Evolutionary conservation across 2,113 vertebrate genomes (phyloP), one percentile per base, ranked within the genome.

Genomic region (Neotoma lepida): DNA sequence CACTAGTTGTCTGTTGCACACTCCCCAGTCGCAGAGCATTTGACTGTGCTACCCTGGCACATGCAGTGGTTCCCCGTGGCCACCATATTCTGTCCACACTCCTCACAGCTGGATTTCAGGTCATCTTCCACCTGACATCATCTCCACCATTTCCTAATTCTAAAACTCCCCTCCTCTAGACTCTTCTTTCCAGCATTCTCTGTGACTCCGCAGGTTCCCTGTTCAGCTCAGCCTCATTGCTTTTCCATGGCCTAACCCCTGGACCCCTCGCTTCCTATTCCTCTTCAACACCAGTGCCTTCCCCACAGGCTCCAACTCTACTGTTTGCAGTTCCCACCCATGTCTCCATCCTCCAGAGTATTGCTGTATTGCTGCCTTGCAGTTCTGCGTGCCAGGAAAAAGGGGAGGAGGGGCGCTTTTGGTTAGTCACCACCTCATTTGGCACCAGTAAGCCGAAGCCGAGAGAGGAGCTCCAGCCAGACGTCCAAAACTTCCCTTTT

Each of bases 341-440:
- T 10, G 28, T 78, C 61, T 84, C 4, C 86, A 44, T 35, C 80
- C 86, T 33, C 73, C 46, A 77, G 41, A n/a, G 82, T 3, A 49
- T 66, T 64, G 80, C 20, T 73, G 2, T 85, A 49, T 12, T 33
- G 33, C 56, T 88, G 81, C 58, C 35, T 74, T 88, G 39, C 58
- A 54, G 22, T 93, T 86, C 77, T 70, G 41, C 33, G 2, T 30
- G 73, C 88, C 78, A 54, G 61, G 1, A 14, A 26, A 61, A 70
- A 17, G 44, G 24, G 35, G 7, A 33, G 39, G 20, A 18, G 1
- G 4, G 30, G 24, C 56, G 33, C 51, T 70, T 89, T 26, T 2
- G 58, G 88, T 89, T 96, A 91, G 91, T 90, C 74, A 86, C 86
- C 73, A 56, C 85, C 85, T 92, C 56, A 35, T 78, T 92, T 95